Base-by-base conservation (phyloP, 2,797 vertebrate genomes). In the Cuniculus paca region DNA sequence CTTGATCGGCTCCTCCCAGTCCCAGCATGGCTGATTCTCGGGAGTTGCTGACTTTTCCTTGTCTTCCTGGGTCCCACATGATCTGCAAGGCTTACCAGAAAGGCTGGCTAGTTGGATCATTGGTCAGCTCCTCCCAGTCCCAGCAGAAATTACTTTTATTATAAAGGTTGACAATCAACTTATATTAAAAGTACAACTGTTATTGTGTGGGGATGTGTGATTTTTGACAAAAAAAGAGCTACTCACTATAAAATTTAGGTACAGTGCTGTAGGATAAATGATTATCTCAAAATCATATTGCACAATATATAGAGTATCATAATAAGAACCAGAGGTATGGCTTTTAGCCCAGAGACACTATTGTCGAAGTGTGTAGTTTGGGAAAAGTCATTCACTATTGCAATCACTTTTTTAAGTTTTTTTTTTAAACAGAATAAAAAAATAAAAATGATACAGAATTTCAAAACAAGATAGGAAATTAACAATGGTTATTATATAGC, bases 81-180 rank as follows among this genome's bases (percentile, higher is more conserved):
- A n/a, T n/a, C n/a, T n/a, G n/a, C n/a, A n/a, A n/a, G n/a, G n/a
- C n/a, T n/a, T n/a, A n/a, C n/a, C n/a, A n/a, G n/a, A n/a, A n/a
- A n/a, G n/a, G n/a, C n/a, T n/a, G n/a, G n/a, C n/a, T n/a, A n/a
- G n/a, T n/a, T n/a, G n/a, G n/a, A n/a, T n/a, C n/a, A n/a, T n/a
- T n/a, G n/a, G n/a, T n/a, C n/a, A n/a, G n/a, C n/a, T n/a, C n/a
- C n/a, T n/a, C n/a, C n/a, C n/a, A n/a, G n/a, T n/a, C n/a, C n/a
- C n/a, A n/a, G n/a, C n/a, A n/a, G n/a, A 63, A 90, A 80, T 65
- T 88, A 48, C 45, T 77, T 88, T 39, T 58, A n/a, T 65, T 80
- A 65, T n/a, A 86, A 42, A 75, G 39, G 16, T 72, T 80, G 86
- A 65, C 2, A 22, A 50, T 50, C 6, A 20, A 39, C 85, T 85